A percentile compares a stretch with the other conserved stretches of the same genome.
Evolutionary conservation across 2,113 vertebrate species (phyloP).

Genomic region (Peromyscus polionotus): DNA sequence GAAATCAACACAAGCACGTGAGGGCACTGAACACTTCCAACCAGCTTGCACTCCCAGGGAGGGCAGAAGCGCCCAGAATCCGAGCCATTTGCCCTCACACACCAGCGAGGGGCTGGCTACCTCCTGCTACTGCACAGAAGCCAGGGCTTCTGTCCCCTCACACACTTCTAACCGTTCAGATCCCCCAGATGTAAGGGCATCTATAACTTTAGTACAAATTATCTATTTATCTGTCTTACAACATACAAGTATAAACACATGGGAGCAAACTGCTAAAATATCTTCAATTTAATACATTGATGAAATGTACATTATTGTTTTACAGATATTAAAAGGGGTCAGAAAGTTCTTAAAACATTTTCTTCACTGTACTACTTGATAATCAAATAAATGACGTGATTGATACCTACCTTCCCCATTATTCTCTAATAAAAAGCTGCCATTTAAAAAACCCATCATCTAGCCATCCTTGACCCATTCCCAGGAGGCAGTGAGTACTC

Average conservation of each 20-base stretch:
- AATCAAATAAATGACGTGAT: neutral
- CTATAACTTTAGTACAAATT: neutral
- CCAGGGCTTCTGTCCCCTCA: neutral
- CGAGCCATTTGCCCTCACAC: neutral
- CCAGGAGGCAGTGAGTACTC: neutral
- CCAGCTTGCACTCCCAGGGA: neutral
- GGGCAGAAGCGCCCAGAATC: neutral
- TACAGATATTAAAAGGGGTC: neutral
- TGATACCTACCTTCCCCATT: neutral
- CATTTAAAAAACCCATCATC: neutral
- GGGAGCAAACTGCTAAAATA: constrained; percentile 22
- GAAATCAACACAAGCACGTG: neutral
- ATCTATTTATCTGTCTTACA: neutral
- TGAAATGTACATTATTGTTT: neutral
- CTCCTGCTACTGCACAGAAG: neutral
- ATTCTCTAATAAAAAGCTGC: neutral
- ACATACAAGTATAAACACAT: constrained; percentile 29
- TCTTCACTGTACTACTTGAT: neutral
- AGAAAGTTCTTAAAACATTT: neutral
- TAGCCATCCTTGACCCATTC: neutral
- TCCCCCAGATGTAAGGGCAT: neutral
- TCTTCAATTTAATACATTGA: neutral
- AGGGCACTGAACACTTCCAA: neutral
- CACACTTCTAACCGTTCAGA: neutral
- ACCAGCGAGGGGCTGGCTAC: neutral